Conservation (phyloP, 2,888 invertebrate genomes). For the Clitarchus hookeri region DNA sequence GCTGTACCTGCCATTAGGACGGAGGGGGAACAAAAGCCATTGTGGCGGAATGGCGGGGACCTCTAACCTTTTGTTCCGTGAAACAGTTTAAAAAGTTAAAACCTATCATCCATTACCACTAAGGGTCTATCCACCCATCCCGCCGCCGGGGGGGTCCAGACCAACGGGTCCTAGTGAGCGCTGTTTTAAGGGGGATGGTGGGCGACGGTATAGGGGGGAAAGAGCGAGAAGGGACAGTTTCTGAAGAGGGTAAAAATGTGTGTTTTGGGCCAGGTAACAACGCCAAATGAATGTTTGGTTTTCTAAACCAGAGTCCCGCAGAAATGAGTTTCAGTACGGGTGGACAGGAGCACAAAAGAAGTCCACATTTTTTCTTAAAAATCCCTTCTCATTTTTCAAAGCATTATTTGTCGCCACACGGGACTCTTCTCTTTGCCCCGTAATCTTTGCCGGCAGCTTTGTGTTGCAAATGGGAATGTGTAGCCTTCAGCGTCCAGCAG, state of each 20-base stretch:
- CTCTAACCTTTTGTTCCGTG: conserved; percentile 32
- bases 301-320: background rate
- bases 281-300: conserved; percentile 17
- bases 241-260: conserved; percentile 23
- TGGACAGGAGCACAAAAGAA: background rate
- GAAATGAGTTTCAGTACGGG: background rate
- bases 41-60: background rate
- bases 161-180: background rate
- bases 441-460: too few species aligned
- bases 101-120: conserved; percentile 33
- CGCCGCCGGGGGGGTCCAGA: background rate
- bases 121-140: conserved; percentile 4
- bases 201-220: background rate
- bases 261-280: conserved; percentile 10
- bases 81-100: conserved; percentile 34
- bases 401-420: too few species aligned
- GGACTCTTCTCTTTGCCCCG: too few species aligned
- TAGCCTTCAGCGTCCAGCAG: too few species aligned
- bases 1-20: conserved; percentile 16
- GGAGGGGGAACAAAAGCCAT: conserved; percentile 16
- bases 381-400: too few species aligned
- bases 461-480: too few species aligned
- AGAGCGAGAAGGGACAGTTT: background rate
- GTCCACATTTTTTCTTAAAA: background rate
- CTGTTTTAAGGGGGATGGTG: background rate